Evolutionary conservation across 2,113 vertebrate species (phyloP), one percentile per base, ranked within the genome.

Genomic region (Colaptes auratus): DNA sequence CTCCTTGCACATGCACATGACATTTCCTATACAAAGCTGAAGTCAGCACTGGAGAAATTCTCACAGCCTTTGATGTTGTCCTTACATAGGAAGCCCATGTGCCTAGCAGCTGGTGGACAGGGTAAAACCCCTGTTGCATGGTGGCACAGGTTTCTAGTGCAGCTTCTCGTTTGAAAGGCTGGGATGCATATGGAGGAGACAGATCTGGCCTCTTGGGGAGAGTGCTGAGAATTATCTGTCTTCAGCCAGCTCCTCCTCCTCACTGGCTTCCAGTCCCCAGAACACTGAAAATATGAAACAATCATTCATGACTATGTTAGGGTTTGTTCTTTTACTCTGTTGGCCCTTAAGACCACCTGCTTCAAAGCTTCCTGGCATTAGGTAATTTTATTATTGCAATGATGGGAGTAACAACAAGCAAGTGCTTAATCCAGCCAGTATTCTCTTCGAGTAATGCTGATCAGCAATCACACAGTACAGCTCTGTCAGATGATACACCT

Each of bases 371-470:
- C 77, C 86, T 92, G 82, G 82, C 39, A 61, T 72, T 88, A 78
- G 58, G 28, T 78, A 84, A 86, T 86, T 66, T 89, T 85, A 82
- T 95, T 95, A 75, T 81, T 94, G 87, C 82, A 89, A 86, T 1
- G 6, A 14, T 78, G 77, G 35, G 72, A 91, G 50, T 72, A 90
- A 74, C 87, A 92, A 92, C 31, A 83, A 95, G 33, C 36, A 73
- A 92, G 50, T 71, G 36, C 50, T 81, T 85, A 30, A 78, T 91
- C 70, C 87, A 86, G 58, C 30, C 72, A 83, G 60, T 73, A 42
- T 93, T 96, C 86, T 63, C 80, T 91, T 88, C 76, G 88, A 91
- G 91, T 83, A 88, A 74, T 72, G 79, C 73, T 88, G 76, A 72
- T 77, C 80, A 86, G 82, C 53, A 72, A 71, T 86, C 73, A 42